A percentile compares a stretch with the other conserved stretches of the same genome.
Conservation (phyloP, 2,888 invertebrate species). For the Tillus elongatus region DNA sequence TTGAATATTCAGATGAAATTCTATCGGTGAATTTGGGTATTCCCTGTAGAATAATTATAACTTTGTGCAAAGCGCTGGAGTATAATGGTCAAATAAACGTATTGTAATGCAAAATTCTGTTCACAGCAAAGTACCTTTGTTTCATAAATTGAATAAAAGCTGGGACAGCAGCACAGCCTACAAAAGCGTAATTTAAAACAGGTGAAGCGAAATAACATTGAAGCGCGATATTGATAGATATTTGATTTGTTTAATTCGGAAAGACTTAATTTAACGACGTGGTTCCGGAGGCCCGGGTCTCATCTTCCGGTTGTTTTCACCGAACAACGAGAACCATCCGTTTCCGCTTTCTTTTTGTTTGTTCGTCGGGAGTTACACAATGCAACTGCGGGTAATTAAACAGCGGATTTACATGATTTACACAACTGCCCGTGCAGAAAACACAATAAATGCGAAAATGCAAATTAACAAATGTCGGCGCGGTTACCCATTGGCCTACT, state of each 20-base stretch:
- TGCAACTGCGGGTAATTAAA: constrained; percentile 23
- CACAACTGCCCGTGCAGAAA: constrained; percentile 37
- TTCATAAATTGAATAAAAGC: neutral
- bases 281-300: constrained; percentile 21
- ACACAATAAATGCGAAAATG: constrained; percentile 34
- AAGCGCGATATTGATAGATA: constrained; percentile 13
- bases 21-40: no score
- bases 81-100: neutral
- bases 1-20: no score
- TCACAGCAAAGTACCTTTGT: neutral
- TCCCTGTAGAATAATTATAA: no score
- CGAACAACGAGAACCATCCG: constrained; percentile 9
- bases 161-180: neutral
- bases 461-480: constrained; percentile 33
- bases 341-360: constrained; percentile 13
- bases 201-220: constrained; percentile 1
- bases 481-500: no score
- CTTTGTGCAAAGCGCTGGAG: no score
- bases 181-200: constrained; percentile 1
- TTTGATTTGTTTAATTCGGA: constrained; percentile 20
- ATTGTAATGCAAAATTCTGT: constrained; percentile 1
- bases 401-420: constrained; percentile 40
- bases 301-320: constrained; percentile 13
- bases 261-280: constrained; percentile 24
- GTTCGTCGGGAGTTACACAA: constrained; percentile 10